These are phyloP conservation scores for Rhinoraja longicauda DNA, from an alignment of 2,797 vertebrate species.

Conservation along the genomic window DNA sequence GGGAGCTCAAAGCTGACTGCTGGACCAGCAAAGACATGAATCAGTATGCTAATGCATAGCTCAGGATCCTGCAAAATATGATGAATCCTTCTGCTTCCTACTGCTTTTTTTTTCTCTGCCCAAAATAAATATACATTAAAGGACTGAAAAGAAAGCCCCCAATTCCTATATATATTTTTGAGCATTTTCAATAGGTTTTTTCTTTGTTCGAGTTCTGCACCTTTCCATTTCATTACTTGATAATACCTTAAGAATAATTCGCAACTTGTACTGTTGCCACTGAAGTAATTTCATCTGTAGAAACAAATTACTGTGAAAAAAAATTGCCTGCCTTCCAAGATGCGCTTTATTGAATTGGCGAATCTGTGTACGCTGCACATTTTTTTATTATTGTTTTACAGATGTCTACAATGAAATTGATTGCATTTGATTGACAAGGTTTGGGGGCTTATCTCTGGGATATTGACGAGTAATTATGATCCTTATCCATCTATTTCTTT, in stretches of 20 bases:
- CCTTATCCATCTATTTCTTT: constrained; percentile 31
- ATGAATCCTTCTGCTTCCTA: constrained; percentile 29
- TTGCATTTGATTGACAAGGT: constrained; percentile 36
- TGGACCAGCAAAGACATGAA: constrained; percentile 48
- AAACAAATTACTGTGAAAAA: constrained; percentile 5
- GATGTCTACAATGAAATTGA: constrained; percentile 19
- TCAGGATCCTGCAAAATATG: constrained; percentile 46
- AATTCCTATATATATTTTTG: neutral
- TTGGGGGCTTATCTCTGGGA: neutral
- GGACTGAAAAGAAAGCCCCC: neutral
- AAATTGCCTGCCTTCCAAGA: neutral
- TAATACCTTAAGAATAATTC: constrained; percentile 8
- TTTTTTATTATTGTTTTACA: constrained; percentile 31
- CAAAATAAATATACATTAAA: constrained; percentile 35
- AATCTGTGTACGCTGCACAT: constrained; percentile 13
- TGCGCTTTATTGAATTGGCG: constrained; percentile 17
- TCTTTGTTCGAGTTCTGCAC: neutral
- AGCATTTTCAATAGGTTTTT: constrained; percentile 13
- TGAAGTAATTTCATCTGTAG: constrained; percentile 17
- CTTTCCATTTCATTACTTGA: constrained; percentile 1
- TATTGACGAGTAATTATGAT: constrained; percentile 29
- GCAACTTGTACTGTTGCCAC: neutral
- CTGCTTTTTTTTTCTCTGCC: neutral
- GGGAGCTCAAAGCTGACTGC: constrained; percentile 53
- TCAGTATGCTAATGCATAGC: constrained; percentile 52